These are phyloP conservation scores for Knipowitschia caucasica DNA, from an alignment of 2,797 vertebrate genomes.

Conservation along the genomic window DNA sequence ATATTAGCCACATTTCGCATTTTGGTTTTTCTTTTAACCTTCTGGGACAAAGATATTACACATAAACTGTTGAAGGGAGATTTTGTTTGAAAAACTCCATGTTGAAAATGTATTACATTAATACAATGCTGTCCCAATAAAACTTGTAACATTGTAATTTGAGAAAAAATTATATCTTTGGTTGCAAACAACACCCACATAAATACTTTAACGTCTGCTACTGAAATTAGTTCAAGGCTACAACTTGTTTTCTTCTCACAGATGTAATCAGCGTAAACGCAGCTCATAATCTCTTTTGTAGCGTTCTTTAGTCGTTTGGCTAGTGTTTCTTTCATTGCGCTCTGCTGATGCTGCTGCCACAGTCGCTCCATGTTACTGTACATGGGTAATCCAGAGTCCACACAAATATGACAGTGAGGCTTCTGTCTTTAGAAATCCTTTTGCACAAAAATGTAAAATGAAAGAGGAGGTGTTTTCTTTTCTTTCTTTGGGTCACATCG, in stretches of 20 bases:
- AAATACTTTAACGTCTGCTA: neutral
- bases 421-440: conserved; percentile 6
- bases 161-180: neutral
- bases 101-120: neutral
- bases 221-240: neutral
- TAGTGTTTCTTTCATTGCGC: conserved; percentile 4
- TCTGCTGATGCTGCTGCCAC: conserved; percentile 4
- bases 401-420: conserved; percentile 31
- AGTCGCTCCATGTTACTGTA: conserved; percentile 30
- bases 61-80: neutral
- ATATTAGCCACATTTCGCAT: neutral
- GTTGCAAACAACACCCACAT: conserved; percentile 3
- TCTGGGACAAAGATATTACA: conserved; percentile 8
- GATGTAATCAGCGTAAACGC: neutral
- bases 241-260: neutral
- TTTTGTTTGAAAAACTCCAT: neutral
- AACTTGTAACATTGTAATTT: neutral
- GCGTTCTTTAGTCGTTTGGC: neutral
- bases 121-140: neutral
- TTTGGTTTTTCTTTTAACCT: conserved; percentile 14
- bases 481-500: neutral
- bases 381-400: conserved; percentile 34
- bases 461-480: conserved; percentile 2
- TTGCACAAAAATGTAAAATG: conserved; percentile 9
- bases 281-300: conserved; percentile 2